Evolutionary conservation across 2,113 vertebrate genomes (phyloP), one percentile per base, ranked within the genome.

Genomic region (Tetrao urogallus): DNA sequence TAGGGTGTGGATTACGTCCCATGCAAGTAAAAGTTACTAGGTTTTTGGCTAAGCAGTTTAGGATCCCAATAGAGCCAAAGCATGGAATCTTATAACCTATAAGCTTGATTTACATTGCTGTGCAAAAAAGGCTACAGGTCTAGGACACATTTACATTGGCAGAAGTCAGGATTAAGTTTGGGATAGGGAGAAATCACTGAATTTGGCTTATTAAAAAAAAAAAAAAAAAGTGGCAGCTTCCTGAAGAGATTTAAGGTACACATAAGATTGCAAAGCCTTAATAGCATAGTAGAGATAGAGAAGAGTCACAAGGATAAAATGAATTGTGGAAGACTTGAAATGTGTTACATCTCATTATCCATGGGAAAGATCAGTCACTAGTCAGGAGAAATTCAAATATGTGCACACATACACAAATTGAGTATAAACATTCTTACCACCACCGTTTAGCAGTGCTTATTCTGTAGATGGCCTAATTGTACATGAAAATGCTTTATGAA

Each of bases 91-190:
- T 10, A 17, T 17, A 27, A 63, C 36, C 60, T 63, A 70, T 74
- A 40, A 69, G 56, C 11, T 34, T n/a, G 70, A 82, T 89, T 94
- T 82, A 54, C 69, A 82, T 11, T 34, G 42, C 30, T 61, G 14
- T 64, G 8, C 32, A 79, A 48, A 67, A 90, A 57, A 64, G 6
- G 38, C 38, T 28, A 42, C 42, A 86, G 50, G 32, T 60, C 38
- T 58, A 47, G 27, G 9, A 91, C 19, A 65, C 76, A 82, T 91
- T 89, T 79, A 73, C 54, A 14, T 36, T 85, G 30, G 17, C 36
- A 66, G 71, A 87, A 25, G 13, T 64, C 60, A 63, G 69, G 88
- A 93, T 89, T 96, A 96, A 91, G 38, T 82, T 10, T 45, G 52
- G 89, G 58, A 91, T 19, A 54, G 43, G 14, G 25, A 84, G 70